Evolutionary conservation across 2,113 vertebrate genomes (phyloP), one percentile per base, ranked within the genome.

Genomic region (Amazona vittata): DNA sequence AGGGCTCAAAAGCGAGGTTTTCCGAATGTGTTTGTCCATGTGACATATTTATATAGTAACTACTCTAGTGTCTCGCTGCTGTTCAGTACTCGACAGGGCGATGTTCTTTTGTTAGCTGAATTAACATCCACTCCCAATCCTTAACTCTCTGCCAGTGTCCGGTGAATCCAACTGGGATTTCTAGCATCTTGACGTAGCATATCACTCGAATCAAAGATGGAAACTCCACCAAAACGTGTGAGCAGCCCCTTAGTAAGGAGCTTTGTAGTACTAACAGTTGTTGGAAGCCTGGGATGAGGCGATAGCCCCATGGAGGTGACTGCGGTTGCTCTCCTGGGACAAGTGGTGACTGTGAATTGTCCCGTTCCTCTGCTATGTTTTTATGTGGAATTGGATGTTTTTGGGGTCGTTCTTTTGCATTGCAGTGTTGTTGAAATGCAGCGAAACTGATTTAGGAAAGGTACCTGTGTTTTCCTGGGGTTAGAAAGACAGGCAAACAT

Each of bases 1-100:
- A 97, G 95, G 95, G 93, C 97, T 97, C 92, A 93, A 94, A 96
- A 96, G 94, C 96, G 91, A 96, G 96, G 92, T 90, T 97, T 94
- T 94, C 95, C 50, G 88, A 96, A 97, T 94, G 96, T 97, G 94
- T 96, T 95, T 96, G 97, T 97, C 96, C 91, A 91, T 0, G 90
- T 91, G 97, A 97, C 96, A 95, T 94, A 93, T 93, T 96, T 97
- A 87, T 97, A 93, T 94, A 94, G 95, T 94, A 71, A 95, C 94
- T 96, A 70, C 89, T 95, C 86, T 86, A 76, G 77, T 85, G 81
- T 97, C 95, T 95, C 93, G 65, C 95, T 96, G 90, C 96, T 96
- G 95, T 95, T 97, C 91, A 83, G 90, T 86, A 71, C 95, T 89
- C 33, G 12, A 43, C 86, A 90, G 95, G 95, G 94, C 91, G 71